Evolutionary conservation across 2,888 invertebrate species (phyloP), one percentile per base, ranked within the genome.

Genomic region (Abrostola triplasia): DNA sequence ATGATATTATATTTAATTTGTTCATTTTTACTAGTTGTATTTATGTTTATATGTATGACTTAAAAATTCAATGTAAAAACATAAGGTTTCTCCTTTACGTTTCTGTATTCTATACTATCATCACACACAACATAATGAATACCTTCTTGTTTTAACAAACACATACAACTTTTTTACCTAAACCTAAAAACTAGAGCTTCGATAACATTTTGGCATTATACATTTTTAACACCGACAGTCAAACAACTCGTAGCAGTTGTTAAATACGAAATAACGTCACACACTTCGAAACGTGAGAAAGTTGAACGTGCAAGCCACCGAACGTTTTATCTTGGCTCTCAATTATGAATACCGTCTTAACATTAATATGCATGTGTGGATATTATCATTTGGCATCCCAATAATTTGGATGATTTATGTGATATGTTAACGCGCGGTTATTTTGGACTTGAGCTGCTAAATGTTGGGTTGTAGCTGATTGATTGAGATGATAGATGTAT

Each of bases 301-400:
- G 55, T 74, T 73, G 50, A 59, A 56, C 58, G 63, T 56, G 48
- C 60, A 8, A 54, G 63, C 48, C 36, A 55, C 50, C 42, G 50
- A 67, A 64, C 63, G 54, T 69, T 77, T 69, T 76, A 73, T 73
- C 73, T 58, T 42, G 51, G 58, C 37, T 44, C 73, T 76, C 55
- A 65, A 65, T 65, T 65, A 75, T 66, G 41, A 77, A 75, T 67
- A 58, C 49, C 42, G 24, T 61, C 41, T 55, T 55, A 36, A 59
- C 41, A 73, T 77, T 77, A 73, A 73, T 75, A 75, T 75, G 70
- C 57, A 73, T 75, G 64, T 61, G 59, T 51, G 59, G 62, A 66
- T 69, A 62, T 69, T 63, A 62, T 69, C 56, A 61, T 60, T 60
- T 44, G 47, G 62, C 38, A 55, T 66, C 36, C 50, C 49, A 64